phyloP scores from a whole-genome alignment of 2,888 invertebrate species.

The Meloe dianella region DNA sequence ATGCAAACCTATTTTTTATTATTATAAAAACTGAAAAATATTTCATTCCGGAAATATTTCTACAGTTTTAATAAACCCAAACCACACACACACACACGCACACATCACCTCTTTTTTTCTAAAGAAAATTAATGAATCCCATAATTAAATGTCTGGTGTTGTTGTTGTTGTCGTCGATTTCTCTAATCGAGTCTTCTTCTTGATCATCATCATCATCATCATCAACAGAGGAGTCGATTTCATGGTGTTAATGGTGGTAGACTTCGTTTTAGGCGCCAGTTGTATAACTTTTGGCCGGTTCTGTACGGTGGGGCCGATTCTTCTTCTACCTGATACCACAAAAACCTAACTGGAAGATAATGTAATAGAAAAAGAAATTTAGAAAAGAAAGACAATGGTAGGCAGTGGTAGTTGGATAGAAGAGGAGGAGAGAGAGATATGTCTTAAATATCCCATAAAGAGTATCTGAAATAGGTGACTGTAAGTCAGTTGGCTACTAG shows the following conservation, averaged over 20 bases:
- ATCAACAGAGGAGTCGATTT: constrained; percentile 19
- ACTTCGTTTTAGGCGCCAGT: constrained; percentile 42
- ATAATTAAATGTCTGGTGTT: constrained; percentile 32
- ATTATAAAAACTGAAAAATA: no score
- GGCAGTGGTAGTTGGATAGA: background rate
- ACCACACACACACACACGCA: no score
- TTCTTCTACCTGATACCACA: background rate
- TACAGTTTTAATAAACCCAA: background rate
- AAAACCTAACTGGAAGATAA: background rate
- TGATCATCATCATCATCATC: background rate
- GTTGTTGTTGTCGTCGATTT: constrained; percentile 19
- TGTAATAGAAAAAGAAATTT: background rate
- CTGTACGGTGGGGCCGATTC: background rate
- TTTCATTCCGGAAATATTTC: constrained; percentile 5
- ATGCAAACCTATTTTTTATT: no score
- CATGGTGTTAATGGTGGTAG: constrained; percentile 30
- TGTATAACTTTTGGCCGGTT: constrained; percentile 21
- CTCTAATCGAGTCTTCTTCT: background rate
- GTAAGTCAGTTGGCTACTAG: constrained; percentile 3
- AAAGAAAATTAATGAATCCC: constrained; percentile 22
- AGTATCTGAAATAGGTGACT: constrained; percentile 2
- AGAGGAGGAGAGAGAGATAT: background rate
- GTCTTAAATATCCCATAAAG: constrained; percentile 3
- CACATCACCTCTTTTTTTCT: no score
- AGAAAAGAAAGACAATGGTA: no score